These are phyloP conservation scores for Microtus richardsoni DNA, from an alignment of 2,113 vertebrate species.

Conservation along the genomic window DNA sequence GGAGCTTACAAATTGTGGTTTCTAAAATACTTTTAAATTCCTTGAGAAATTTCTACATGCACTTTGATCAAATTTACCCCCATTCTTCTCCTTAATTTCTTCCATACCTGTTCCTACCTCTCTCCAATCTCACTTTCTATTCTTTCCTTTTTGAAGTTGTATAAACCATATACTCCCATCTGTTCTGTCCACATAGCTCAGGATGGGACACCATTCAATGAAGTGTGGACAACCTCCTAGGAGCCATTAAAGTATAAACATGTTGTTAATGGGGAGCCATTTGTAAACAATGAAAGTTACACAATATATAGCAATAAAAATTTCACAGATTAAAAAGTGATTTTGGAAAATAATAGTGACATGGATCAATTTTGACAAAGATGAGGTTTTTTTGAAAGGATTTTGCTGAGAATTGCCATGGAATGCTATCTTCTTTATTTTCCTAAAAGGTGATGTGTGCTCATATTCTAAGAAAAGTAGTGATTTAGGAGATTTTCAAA, in stretches of 20 bases:
- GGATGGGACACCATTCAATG: too few relatives aligned
- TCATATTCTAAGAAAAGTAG: constrained; percentile 8
- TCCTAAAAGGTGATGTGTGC: neutral
- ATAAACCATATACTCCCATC: neutral
- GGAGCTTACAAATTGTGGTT: neutral
- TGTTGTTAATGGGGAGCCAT: neutral
- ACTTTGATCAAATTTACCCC: neutral
- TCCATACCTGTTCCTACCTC: neutral
- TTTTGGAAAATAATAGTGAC: constrained; percentile 7
- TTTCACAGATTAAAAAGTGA: neutral
- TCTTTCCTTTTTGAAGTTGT: neutral
- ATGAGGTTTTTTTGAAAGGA: neutral
- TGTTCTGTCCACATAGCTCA: neutral
- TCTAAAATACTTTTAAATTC: neutral
- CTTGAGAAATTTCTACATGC: neutral
- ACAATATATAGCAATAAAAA: neutral
- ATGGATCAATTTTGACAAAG: neutral
- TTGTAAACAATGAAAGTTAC: constrained; percentile 9
- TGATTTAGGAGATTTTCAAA: neutral
- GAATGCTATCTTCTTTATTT: neutral
- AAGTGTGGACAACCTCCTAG: neutral
- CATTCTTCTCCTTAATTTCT: neutral
- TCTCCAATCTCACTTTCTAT: neutral
- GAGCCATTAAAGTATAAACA: neutral
- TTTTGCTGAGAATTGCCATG: neutral